Evolutionary conservation across 1,140 invertebrate genomes (phyloP), one percentile per base, ranked within the genome.

Genomic region (Pemphigus obesinymphae): DNA sequence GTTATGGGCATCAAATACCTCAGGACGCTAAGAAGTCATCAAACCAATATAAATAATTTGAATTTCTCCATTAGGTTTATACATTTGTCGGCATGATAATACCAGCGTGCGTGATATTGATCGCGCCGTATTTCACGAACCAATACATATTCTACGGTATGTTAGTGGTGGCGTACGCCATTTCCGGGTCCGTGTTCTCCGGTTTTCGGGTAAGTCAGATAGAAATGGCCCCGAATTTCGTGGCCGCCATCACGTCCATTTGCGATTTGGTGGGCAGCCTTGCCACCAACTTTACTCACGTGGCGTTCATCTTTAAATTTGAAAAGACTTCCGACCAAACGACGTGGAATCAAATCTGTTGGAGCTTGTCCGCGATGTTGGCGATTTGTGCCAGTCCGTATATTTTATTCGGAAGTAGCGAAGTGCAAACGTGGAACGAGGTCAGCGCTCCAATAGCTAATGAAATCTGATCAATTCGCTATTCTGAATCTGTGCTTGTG

Each of bases 171-270:
- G 58, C 76, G 8, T 80, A 43, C 37, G 17, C 40, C 4, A 0
- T 58, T 2, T 80, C 76, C 15, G 76, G 76, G 20, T 17, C 23
- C 6, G 76, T 80, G 76, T 80, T 80, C 23, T 80, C 76, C 13
- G 76, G 76, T 11, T 80, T 80, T 3, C 76, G 76, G 8, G 55
- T 80, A 11, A 80, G 34, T n/a, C 76, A 58, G 15, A 80, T 61
- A 2, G 76, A 80, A 45, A 29, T 80, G 37, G 31, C 76, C 4
- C 76, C 76, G 15, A 63, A 80, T 13, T 80, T 63, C 17, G 76
- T 63, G 7, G 76, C 55, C 15, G 37, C 58, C 0, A 63, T 61
- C 8, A 80, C 76, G 15, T 31, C 76, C 8, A 20, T 63, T 23
- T 8, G 53, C 5, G 76, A 80, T 43, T 10, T 63, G 11, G 23